Evolutionary conservation across 2,113 vertebrate species (phyloP), one percentile per base, ranked within the genome.

Genomic region (Oncorhynchus clarkii): DNA sequence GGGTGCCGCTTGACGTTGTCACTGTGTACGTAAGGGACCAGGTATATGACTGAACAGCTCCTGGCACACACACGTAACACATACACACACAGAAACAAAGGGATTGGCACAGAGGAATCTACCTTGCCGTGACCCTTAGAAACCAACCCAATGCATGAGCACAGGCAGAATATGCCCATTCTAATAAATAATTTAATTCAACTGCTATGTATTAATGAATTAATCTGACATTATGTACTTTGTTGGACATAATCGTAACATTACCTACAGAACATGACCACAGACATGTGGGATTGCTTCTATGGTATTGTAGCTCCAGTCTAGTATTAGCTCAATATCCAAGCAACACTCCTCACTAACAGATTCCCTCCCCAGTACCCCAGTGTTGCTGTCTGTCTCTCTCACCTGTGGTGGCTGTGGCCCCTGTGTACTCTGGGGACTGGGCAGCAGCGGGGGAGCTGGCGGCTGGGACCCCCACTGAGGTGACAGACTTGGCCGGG

Each of bases 1-100:
- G 86, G 54, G 95, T 94, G 3, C 95, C 95, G 18, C 97, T 96
- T 66, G 97, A 96, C 26, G 96, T 98, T 57, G 98, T 99, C 93
- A 99, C 97, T 51, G 98, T 99, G 90, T 99, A 99, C n/a, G 98
- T 99, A 85, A 99, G 97, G 80, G 98, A 99, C 98, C 98, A 99
- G 0, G 97, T 99, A 85, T 99, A 99, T 85, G 98, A 99, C 91
- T 99, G 98, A 96, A 99, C 97, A 77, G 96, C 95, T 85, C 96
- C 98, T 99, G 92, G 87, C 87, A 88, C 90, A 92, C 89, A 88
- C 79, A 54, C 14, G 16, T 54, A 54, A 94, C 89, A 91, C 87
- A 88, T 72, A 85, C 80, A 85, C 39, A 45, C 76, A 90, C 86
- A 89, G 83, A 90, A 72, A 88, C 73, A 89, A 79, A 84, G 76